Conservation (phyloP, 2,888 invertebrate species). For the Clunio marinus region DNA sequence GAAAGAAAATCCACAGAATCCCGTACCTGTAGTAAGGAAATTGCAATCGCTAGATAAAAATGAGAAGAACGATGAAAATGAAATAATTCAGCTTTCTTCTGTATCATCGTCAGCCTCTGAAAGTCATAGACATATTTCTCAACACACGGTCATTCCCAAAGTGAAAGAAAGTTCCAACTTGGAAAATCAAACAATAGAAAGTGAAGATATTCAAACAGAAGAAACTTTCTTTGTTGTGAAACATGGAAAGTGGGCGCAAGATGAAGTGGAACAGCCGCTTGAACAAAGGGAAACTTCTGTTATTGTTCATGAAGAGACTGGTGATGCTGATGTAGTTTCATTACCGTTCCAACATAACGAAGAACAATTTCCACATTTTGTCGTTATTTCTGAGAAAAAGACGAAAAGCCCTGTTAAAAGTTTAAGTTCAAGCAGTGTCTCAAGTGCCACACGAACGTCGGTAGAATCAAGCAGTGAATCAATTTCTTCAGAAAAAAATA, state of each 20-base stretch:
- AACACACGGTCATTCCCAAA: background rate
- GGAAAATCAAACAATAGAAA: too few species aligned
- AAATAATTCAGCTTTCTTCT: constrained; percentile 21
- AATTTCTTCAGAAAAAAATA: background rate
- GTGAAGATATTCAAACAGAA: background rate
- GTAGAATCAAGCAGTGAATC: constrained; percentile 3
- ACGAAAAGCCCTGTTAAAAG: background rate
- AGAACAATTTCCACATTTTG: background rate
- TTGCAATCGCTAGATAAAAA: background rate
- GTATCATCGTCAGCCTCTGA: background rate
- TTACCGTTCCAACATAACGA: too few species aligned
- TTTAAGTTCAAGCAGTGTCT: background rate
- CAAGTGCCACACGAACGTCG: background rate
- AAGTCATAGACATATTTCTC: background rate
- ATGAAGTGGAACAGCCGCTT: background rate
- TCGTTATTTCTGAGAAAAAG: background rate
- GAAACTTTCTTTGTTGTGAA: constrained; percentile 25
- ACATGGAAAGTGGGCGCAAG: constrained; percentile 32
- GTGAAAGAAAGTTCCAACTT: background rate
- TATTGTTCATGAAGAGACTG: background rate
- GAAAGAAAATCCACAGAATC: background rate
- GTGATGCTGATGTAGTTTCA: background rate
- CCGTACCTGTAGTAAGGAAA: background rate
- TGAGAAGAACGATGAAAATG: constrained; percentile 33
- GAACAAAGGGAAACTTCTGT: too few species aligned